Percentiles rank a stretch among this genome's conserved stretches.
Evolutionary conservation across 2,888 invertebrate genomes (phyloP).

Genomic region (Lepidochitona cinerea): DNA sequence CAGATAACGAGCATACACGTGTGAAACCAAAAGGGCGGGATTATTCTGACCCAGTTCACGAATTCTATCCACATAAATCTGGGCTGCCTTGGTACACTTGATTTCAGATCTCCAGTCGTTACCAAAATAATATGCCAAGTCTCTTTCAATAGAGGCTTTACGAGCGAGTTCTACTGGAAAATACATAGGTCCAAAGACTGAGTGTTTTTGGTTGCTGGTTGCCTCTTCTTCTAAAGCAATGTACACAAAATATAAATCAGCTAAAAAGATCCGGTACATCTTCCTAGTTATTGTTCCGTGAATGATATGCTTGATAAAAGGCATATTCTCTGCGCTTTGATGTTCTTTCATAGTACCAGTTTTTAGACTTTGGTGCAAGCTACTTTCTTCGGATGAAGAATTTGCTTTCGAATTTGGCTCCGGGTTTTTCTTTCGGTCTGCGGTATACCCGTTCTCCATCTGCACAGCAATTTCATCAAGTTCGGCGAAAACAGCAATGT

Average conservation of each 20-base stretch:
- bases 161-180: slow-evolving; percentile 28
- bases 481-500: slow-evolving; percentile 27
- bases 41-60: slow-evolving; percentile 16
- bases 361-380: background rate
- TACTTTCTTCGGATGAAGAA: background rate
- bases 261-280: slow-evolving; percentile 25
- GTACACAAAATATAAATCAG: slow-evolving; percentile 42
- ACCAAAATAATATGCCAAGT: slow-evolving; percentile 39
- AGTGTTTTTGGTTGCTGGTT: slow-evolving; percentile 24
- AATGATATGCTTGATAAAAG: slow-evolving; percentile 18
- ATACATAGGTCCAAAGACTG: slow-evolving; percentile 17
- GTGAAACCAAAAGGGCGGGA: slow-evolving; percentile 33
- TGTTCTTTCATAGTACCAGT: slow-evolving; percentile 15
- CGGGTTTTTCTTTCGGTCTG: background rate
- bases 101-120: slow-evolving; percentile 28
- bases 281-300: slow-evolving; percentile 17
- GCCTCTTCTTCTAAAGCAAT: slow-evolving; percentile 34
- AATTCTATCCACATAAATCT: slow-evolving; percentile 34
- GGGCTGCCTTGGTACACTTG: slow-evolving; percentile 25
- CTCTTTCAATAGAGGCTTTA: slow-evolving; percentile 31
- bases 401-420: background rate
- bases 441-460: background rate
- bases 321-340: slow-evolving; percentile 22
- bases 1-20: slow-evolving; percentile 41
- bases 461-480: slow-evolving; percentile 3